Percentiles rank a stretch among this genome's conserved stretches.
Conservation (phyloP, 2,888 invertebrate genomes). For the Flexamia atlantica region DNA sequence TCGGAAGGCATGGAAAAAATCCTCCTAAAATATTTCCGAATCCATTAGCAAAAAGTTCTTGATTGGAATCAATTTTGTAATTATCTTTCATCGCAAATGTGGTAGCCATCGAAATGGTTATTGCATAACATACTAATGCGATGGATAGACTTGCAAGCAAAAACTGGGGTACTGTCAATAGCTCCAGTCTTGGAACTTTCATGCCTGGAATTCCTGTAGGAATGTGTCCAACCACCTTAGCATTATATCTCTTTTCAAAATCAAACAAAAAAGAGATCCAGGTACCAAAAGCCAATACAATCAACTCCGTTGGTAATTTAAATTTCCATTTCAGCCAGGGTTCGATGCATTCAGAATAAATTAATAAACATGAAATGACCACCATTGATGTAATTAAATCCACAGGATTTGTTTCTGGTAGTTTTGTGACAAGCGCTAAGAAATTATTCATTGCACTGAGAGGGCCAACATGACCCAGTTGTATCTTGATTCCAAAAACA, state of each 20-base stretch:
- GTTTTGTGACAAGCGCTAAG: neutral
- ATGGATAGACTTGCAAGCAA: neutral
- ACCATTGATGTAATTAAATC: neutral
- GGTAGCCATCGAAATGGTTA: conserved; percentile 8
- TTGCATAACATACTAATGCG: conserved; percentile 2
- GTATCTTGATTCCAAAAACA: conserved; percentile 3
- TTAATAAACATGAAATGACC: neutral
- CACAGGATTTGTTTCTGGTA: conserved; percentile 5
- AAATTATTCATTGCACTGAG: neutral
- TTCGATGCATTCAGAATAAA: neutral
- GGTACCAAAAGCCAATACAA: neutral
- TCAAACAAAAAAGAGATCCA: neutral
- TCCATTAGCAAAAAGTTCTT: conserved; percentile 38
- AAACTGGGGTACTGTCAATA: neutral
- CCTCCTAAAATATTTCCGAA: conserved; percentile 28
- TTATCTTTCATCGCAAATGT: conserved; percentile 34
- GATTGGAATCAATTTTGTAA: conserved; percentile 30
- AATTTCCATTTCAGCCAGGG: conserved; percentile 9
- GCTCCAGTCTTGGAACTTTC: neutral
- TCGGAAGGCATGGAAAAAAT: conserved; percentile 36
- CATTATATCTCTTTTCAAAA: conserved; percentile 1
- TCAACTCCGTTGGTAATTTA: conserved; percentile 16
- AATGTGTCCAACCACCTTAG: conserved; percentile 4
- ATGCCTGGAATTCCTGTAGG: conserved; percentile 3
- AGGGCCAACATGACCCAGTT: neutral